Evolutionary conservation across 2,888 invertebrate genomes (phyloP).

Genomic region (Oxyscelio sp.): DNA sequence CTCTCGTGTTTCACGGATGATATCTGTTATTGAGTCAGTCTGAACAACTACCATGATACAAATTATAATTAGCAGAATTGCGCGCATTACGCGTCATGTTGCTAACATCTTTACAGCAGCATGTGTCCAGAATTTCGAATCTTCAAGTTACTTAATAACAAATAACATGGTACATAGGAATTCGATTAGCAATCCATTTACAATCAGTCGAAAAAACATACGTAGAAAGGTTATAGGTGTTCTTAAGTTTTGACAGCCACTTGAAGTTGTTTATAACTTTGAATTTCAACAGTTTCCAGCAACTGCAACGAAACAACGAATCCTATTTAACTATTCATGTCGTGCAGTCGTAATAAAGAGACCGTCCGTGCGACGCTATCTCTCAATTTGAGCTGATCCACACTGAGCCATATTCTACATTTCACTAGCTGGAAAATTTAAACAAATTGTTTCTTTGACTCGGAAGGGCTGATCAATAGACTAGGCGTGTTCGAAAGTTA

Average conservation of each 20-base stretch:
- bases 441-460: conserved; percentile 56
- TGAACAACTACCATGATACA: conserved; percentile 59
- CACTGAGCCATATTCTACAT: conserved; percentile 35
- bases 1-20: conserved; percentile 35
- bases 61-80: conserved; percentile 46
- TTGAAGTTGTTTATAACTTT: conserved; percentile 26
- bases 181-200: conserved; percentile 3
- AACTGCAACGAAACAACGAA: not conserved
- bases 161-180: not conserved
- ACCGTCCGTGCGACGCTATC: conserved; percentile 31
- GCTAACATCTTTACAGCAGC: conserved; percentile 37
- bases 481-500: conserved; percentile 11
- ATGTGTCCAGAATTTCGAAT: conserved; percentile 9
- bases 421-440: conserved; percentile 51
- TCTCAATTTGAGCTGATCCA: conserved; percentile 64
- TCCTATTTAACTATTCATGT: conserved; percentile 50
- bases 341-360: conserved; percentile 61
- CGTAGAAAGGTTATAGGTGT: conserved; percentile 33
- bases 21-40: conserved; percentile 41
- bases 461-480: conserved; percentile 27
- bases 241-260: conserved; percentile 25
- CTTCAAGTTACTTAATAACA: not conserved
- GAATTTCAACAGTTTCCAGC: conserved; percentile 16
- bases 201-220: not conserved
- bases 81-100: conserved; percentile 70